Evolutionary conservation across 1,140 invertebrate genomes (phyloP).

Genomic region (Aphaenogaster rudis): DNA sequence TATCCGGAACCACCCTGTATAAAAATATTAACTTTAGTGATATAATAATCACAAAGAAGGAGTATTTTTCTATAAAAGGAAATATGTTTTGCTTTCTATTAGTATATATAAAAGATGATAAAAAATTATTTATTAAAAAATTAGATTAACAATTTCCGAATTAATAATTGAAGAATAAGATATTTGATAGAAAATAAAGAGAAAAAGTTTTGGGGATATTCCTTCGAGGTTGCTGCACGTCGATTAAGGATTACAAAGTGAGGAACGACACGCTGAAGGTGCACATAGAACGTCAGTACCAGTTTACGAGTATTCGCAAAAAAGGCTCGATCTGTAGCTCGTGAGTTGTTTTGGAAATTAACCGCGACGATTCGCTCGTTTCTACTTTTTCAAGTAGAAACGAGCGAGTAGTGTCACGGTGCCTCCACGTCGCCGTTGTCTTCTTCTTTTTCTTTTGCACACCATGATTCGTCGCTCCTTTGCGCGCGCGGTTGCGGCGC

Average conservation of each 20-base stretch:
- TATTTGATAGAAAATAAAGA: neutral
- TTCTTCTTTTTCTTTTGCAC: conserved; percentile 4
- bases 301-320: neutral
- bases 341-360: conserved; percentile 17
- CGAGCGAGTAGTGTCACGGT: neutral
- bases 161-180: neutral
- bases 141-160: neutral
- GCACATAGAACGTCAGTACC: neutral
- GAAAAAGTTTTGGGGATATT: neutral
- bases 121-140: neutral
- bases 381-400: conserved; percentile 1
- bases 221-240: neutral
- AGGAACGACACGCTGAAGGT: neutral
- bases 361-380: conserved; percentile 12
- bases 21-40: neutral
- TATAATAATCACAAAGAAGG: neutral
- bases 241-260: conserved; percentile 23
- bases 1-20: too few relatives aligned
- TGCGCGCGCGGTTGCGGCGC: conserved; percentile 10
- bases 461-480: conserved; percentile 18
- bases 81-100: neutral
- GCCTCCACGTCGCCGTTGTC: neutral
- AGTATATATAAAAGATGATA: neutral
- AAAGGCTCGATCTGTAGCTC: neutral
- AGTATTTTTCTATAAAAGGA: neutral